Evolutionary conservation across 1,140 invertebrate genomes (phyloP).

Genomic region (Drosophila aff.): DNA sequence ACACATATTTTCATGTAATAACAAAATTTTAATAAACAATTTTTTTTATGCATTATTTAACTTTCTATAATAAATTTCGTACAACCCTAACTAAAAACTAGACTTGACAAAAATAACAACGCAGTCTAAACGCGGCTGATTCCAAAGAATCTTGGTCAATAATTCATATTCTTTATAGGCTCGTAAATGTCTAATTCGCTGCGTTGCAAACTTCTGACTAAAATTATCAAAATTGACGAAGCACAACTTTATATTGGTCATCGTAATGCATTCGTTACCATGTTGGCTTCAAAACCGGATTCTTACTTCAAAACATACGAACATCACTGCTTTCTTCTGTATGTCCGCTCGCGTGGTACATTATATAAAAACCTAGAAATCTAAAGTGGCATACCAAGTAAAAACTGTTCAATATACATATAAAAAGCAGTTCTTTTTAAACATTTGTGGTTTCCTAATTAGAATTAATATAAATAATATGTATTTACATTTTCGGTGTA

Average conservation of each 20-base stretch:
- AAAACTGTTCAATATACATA: background rate
- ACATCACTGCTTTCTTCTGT: background rate
- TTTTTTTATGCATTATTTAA: background rate
- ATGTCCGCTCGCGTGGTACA: background rate
- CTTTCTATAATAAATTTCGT: no score
- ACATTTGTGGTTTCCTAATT: background rate
- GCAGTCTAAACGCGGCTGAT: no score
- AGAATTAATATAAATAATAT: background rate
- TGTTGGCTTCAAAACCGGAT: conserved; percentile 5
- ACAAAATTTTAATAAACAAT: background rate
- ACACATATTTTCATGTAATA: background rate
- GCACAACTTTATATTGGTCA: background rate
- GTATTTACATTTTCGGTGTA: background rate
- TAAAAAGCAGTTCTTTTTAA: background rate
- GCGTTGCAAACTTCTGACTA: no score
- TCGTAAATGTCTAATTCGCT: no score
- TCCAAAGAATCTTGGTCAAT: no score
- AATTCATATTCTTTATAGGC: no score
- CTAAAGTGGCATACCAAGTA: no score
- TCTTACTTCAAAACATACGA: background rate
- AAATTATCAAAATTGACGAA: background rate
- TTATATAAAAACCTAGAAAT: background rate
- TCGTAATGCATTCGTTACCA: background rate
- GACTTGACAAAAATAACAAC: no score
- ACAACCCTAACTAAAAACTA: no score